Percentiles rank a stretch among this genome's conserved stretches.
Evolutionary conservation across 2,888 invertebrate genomes (phyloP).

Genomic region (Piscicola geometra): DNA sequence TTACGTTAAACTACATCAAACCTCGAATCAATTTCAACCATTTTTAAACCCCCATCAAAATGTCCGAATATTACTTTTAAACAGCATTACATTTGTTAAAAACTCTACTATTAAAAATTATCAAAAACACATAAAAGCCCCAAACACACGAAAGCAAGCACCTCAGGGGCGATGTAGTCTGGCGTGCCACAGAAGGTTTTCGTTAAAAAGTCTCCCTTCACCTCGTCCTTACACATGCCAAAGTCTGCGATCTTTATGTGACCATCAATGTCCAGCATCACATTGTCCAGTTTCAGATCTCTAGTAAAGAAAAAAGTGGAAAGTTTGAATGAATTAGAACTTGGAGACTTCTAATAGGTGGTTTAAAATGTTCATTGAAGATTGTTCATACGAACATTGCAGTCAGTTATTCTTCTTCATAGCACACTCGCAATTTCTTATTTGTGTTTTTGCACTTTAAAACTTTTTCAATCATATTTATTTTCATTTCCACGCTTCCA

Average conservation of each 20-base stretch:
- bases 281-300: slow-evolving; percentile 95
- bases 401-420: too few species aligned
- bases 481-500: too few species aligned
- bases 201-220: slow-evolving; percentile 72
- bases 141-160: slow-evolving; percentile 51
- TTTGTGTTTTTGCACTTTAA: too few species aligned
- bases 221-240: slow-evolving; percentile 99
- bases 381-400: neutral
- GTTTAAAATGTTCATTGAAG: neutral
- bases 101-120: neutral
- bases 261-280: slow-evolving; percentile 91
- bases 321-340: neutral
- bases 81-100: neutral
- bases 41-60: neutral
- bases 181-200: slow-evolving; percentile 96
- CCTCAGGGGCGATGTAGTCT: slow-evolving; percentile 97
- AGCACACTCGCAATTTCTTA: too few species aligned
- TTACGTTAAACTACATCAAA: too few species aligned
- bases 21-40: too few species aligned
- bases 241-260: slow-evolving; percentile 97
- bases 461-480: too few species aligned
- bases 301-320: slow-evolving; percentile 55
- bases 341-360: too few species aligned
- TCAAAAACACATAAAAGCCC: neutral
- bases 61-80: neutral